phyloP scores from a whole-genome alignment of 2,797 vertebrate genomes.

The Phalloptychus januarius region DNA sequence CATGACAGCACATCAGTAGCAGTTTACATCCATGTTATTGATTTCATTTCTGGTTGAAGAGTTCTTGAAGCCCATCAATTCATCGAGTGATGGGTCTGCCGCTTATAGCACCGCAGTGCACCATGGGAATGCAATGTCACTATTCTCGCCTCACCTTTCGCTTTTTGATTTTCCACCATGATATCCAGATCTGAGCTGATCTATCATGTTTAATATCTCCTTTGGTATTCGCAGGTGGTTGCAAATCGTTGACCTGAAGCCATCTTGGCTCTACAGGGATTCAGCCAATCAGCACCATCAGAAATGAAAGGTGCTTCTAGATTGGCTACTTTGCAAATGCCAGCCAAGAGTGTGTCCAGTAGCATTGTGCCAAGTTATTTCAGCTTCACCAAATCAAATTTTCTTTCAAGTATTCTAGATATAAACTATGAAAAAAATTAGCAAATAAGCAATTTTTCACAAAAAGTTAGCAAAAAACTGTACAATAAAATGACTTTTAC shows the following conservation, averaged over 20 bases:
- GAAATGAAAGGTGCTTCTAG: no score
- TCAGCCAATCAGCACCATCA: neutral
- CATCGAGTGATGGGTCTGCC: constrained; percentile 12
- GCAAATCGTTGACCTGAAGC: no score
- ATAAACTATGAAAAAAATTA: no score
- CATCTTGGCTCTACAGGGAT: neutral
- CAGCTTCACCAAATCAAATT: no score
- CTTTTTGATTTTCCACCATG: neutral
- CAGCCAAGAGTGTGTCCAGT: no score
- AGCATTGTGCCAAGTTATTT: no score
- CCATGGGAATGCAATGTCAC: constrained; percentile 20
- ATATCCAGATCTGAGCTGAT: neutral
- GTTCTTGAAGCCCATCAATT: constrained; percentile 24
- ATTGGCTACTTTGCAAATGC: no score
- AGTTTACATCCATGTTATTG: constrained; percentile 14
- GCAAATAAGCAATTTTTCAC: no score
- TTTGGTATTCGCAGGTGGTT: no score
- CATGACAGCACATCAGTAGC: neutral
- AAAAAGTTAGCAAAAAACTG: no score
- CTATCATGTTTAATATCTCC: no score
- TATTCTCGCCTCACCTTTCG: neutral
- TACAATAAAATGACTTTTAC: no score
- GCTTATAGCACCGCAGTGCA: constrained; percentile 39
- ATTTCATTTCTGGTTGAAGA: neutral
- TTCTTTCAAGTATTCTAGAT: neutral